Conservation (phyloP, 2,113 vertebrate species). For the Triplophysa rosa region DNA sequence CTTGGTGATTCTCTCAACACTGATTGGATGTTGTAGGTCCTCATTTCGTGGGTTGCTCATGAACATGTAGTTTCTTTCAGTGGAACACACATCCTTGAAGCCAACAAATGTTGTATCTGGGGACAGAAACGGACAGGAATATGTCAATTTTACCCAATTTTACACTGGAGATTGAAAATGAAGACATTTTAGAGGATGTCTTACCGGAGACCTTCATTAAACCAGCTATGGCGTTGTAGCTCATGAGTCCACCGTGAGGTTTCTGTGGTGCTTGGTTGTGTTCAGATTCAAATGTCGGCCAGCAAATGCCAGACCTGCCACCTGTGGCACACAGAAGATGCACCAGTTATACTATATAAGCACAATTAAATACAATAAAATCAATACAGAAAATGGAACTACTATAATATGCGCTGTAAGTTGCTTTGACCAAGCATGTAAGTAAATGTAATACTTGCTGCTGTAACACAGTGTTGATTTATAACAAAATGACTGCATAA, state of each 20-base stretch:
- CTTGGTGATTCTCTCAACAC: no score
- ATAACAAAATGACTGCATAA: no score
- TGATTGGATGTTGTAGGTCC: no score
- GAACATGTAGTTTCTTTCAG: no score
- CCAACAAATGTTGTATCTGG: no score
- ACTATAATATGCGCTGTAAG: no score
- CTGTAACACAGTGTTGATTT: no score
- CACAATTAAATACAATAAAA: background rate
- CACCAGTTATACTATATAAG: background rate
- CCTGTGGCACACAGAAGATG: slow-evolving; percentile 60
- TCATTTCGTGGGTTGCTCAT: no score
- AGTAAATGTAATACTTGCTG: background rate
- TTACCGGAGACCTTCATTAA: slow-evolving; percentile 76
- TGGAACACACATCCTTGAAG: no score
- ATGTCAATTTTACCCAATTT: background rate
- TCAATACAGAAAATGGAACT: background rate
- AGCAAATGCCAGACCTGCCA: slow-evolving; percentile 82
- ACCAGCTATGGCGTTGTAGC: slow-evolving; percentile 82
- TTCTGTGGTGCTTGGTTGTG: slow-evolving; percentile 76
- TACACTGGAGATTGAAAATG: background rate
- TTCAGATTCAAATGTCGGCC: slow-evolving; percentile 78
- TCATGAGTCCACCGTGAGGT: slow-evolving; percentile 64
- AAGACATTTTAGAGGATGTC: slow-evolving; percentile 35
- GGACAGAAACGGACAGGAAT: background rate
- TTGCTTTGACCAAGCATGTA: no score